Evolutionary conservation across 2,888 invertebrate species (phyloP).

Genomic region (Antitype chi): DNA sequence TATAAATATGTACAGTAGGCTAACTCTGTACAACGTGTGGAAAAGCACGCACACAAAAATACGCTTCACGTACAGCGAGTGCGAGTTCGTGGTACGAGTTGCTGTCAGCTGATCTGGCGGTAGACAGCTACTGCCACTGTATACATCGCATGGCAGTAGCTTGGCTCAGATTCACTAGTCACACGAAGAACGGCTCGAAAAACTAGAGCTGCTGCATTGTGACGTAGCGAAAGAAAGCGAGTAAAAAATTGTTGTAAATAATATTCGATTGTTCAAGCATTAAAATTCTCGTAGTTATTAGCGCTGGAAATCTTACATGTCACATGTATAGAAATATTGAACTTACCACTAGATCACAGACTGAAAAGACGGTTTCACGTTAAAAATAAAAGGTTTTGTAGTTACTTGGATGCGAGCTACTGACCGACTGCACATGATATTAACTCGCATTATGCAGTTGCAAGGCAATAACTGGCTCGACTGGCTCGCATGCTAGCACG

Average conservation of each 20-base stretch:
- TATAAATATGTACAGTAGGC: background rate
- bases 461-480: background rate
- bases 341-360: too few relatives aligned
- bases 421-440: background rate
- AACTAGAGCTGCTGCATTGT: background rate
- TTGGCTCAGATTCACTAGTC: fast-evolving
- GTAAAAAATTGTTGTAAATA: too few relatives aligned
- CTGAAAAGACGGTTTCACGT: too few relatives aligned
- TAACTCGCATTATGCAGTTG: too few relatives aligned
- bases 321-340: too few relatives aligned
- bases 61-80: background rate
- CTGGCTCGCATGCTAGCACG: background rate
- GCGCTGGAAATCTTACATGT: too few relatives aligned
- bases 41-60: background rate
- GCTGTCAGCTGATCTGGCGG: too few relatives aligned
- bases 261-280: too few relatives aligned
- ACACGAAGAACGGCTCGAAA: background rate
- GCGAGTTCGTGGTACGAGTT: background rate
- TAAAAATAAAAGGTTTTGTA: too few relatives aligned
- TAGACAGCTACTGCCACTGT: background rate
- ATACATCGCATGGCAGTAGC: background rate
- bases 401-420: too few relatives aligned
- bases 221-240: too few relatives aligned
- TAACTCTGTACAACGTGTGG: fast-evolving
- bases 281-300: too few relatives aligned